These are phyloP conservation scores for Corythoichthys intestinalis DNA, from an alignment of 2,113 vertebrate species.

Conservation along the genomic window DNA sequence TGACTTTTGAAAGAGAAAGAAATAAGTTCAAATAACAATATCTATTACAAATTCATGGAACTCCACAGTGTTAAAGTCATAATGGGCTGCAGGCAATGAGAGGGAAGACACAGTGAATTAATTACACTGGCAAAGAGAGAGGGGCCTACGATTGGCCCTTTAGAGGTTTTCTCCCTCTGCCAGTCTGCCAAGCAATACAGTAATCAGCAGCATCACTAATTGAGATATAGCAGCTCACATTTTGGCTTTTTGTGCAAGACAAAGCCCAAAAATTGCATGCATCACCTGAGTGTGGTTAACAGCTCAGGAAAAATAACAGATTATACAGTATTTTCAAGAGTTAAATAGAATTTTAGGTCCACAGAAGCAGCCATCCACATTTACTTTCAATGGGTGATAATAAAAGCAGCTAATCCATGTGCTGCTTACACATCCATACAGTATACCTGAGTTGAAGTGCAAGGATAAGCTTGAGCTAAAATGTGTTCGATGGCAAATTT, in stretches of 20 bases:
- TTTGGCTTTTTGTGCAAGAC: constrained; percentile 76
- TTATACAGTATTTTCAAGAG: not conserved
- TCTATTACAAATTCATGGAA: constrained; percentile 50
- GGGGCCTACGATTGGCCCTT: constrained; percentile 82
- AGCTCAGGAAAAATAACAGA: not conserved
- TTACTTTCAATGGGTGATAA: constrained; percentile 47
- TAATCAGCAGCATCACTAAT: constrained; percentile 89
- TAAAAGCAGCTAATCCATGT: constrained; percentile 54
- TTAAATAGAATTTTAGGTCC: not conserved
- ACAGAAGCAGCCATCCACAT: constrained; percentile 22
- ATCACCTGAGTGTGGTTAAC: not conserved
- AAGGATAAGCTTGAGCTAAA: constrained; percentile 14
- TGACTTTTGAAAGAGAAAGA: constrained; percentile 14
- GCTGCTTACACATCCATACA: constrained; percentile 45
- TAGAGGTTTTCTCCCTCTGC: constrained; percentile 86
- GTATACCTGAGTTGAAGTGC: constrained; percentile 36
- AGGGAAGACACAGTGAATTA: constrained; percentile 88
- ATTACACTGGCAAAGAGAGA: constrained; percentile 89
- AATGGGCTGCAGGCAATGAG: constrained; percentile 81
- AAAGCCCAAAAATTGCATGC: constrained; percentile 71
- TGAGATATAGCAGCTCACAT: constrained; percentile 80
- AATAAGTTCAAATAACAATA: constrained; percentile 25
- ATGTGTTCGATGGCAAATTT: constrained; percentile 15
- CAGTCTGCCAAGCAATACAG: constrained; percentile 80
- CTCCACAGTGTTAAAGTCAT: constrained; percentile 73